Percentiles rank a stretch among this genome's conserved stretches.
phyloP scores from a whole-genome alignment of 2,888 invertebrate genomes.

The Neuroscelio doddi region DNA sequence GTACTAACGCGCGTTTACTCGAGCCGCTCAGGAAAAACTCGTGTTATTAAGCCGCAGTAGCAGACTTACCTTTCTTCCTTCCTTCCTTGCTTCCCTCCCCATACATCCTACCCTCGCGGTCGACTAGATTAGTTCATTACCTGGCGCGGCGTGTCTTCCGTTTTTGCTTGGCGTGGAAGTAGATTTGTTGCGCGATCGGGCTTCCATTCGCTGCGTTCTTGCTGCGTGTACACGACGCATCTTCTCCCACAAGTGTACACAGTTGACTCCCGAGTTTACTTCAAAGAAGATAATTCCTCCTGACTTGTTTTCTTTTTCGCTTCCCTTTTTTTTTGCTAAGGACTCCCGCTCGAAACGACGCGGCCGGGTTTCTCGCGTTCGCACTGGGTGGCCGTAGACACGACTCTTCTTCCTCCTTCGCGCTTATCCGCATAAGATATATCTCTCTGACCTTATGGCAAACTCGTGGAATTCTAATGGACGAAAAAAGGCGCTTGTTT shows the following conservation, averaged over 20 bases:
- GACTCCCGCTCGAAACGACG: conserved; percentile 15
- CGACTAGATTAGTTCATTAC: conserved; percentile 70
- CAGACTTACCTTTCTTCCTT: conserved; percentile 47
- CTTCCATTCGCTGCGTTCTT: conserved; percentile 24
- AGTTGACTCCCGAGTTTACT: conserved; percentile 8
- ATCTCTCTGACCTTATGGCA: conserved; percentile 40
- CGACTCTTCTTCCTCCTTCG: conserved; percentile 41
- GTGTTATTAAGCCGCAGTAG: conserved; percentile 67
- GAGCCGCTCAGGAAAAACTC: conserved; percentile 61
- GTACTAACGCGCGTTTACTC: conserved; percentile 44
- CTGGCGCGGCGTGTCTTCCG: conserved; percentile 62
- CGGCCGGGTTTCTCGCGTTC: conserved; percentile 39
- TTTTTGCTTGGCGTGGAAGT: conserved; percentile 66
- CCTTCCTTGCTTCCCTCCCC: conserved; percentile 13
- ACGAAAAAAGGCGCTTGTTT: conserved; percentile 34
- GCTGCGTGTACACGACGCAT: conserved; percentile 29
- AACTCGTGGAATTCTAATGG: conserved; percentile 44
- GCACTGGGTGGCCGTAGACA: conserved; percentile 47
- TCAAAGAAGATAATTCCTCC: conserved; percentile 10
- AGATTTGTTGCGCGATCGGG: conserved; percentile 67
- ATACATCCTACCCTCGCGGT: conserved; percentile 26
- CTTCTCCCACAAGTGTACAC: conserved; percentile 4
- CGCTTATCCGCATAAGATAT: conserved; percentile 41
- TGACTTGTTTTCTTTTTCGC: conserved; percentile 13
- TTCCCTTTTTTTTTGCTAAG: conserved; percentile 17